Conservation (phyloP, 2,888 invertebrate genomes). For the Seira musarum region DNA sequence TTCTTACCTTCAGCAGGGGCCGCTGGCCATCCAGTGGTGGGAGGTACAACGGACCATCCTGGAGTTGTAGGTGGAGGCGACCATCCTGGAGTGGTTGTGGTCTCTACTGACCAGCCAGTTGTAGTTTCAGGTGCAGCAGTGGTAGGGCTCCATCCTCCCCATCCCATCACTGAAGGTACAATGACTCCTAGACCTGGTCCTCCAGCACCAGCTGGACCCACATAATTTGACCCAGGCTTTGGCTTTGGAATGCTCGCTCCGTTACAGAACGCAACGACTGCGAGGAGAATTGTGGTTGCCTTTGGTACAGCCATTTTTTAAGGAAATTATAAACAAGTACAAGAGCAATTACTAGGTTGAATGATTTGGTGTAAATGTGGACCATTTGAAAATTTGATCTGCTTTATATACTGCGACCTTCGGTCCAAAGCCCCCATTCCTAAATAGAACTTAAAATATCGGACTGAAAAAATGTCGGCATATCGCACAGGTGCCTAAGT, state of each 20-base stretch:
- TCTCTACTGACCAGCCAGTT: constrained; percentile 17
- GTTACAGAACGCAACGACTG: background rate
- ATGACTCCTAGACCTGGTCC: constrained; percentile 3
- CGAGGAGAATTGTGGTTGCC: constrained; percentile 3
- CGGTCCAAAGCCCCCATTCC: no score
- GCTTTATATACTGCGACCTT: constrained; percentile 34
- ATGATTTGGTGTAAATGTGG: constrained; percentile 7
- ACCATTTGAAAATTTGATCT: background rate
- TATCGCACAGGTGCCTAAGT: no score
- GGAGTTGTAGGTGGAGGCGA: background rate
- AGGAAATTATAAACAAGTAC: background rate
- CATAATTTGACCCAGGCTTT: background rate
- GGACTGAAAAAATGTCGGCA: no score
- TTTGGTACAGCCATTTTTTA: constrained; percentile 22
- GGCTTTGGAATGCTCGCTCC: constrained; percentile 17
- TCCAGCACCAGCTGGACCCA: background rate
- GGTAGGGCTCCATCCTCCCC: constrained; percentile 8
- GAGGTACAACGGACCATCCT: background rate
- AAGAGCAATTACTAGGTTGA: background rate
- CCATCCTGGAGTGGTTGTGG: constrained; percentile 13
- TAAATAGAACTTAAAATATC: no score
- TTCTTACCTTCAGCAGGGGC: constrained; percentile 1
- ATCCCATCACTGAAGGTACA: background rate
- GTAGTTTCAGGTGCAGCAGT: constrained; percentile 21
- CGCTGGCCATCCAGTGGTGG: constrained; percentile 12